These are phyloP conservation scores for Mungos mungo DNA, from an alignment of 2,113 vertebrate species.

Conservation along the genomic window DNA sequence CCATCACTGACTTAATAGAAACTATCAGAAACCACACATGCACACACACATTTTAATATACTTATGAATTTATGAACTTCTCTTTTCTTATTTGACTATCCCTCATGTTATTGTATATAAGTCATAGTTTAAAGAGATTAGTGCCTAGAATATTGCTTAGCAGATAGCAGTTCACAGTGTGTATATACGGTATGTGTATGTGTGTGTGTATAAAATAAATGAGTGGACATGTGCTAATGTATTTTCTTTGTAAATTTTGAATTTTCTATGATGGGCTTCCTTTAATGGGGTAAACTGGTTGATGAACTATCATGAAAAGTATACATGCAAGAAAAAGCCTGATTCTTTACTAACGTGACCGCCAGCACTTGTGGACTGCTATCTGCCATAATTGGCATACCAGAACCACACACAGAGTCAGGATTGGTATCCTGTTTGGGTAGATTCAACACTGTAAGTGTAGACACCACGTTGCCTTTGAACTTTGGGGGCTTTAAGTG, in stretches of 20 bases:
- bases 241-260: background rate
- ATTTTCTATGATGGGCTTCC: background rate
- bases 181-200: background rate
- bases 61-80: background rate
- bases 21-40: background rate
- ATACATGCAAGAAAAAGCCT: background rate
- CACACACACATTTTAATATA: background rate
- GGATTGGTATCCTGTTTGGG: background rate
- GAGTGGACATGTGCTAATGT: background rate
- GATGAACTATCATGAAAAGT: background rate
- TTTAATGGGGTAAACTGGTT: background rate
- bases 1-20: background rate
- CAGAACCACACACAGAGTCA: background rate
- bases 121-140: background rate
- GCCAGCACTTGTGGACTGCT: background rate
- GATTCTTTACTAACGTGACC: background rate
- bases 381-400: background rate
- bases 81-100: slow-evolving; percentile 4
- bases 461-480: background rate
- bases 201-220: background rate
- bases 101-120: background rate
- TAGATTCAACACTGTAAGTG: background rate
- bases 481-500: background rate
- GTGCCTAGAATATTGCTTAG: background rate
- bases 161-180: background rate